These are phyloP conservation scores for Dynastes maya DNA, from an alignment of 2,888 invertebrate species.

Conservation along the genomic window DNA sequence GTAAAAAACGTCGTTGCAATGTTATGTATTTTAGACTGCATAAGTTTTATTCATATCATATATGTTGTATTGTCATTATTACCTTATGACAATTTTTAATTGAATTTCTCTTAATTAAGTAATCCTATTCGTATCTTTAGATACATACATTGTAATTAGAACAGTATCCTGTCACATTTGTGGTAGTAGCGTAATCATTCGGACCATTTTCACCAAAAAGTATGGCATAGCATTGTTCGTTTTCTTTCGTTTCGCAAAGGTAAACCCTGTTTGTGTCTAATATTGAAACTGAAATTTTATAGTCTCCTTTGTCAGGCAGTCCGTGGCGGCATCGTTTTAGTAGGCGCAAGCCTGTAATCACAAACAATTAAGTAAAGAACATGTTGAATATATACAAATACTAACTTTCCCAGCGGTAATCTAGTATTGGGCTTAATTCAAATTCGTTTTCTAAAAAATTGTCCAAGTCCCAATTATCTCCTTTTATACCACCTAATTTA, in stretches of 20 bases:
- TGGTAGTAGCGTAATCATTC: not conserved
- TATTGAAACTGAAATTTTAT: not conserved
- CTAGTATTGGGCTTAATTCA: not conserved
- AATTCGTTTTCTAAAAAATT: not conserved
- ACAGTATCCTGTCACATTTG: no score
- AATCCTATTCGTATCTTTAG: no score
- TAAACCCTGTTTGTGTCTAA: not conserved
- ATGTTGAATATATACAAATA: not conserved
- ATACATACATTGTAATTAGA: no score
- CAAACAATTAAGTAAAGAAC: not conserved
- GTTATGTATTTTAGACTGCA: no score
- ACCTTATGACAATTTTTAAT: no score
- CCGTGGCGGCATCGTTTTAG: not conserved
- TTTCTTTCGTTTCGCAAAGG: not conserved
- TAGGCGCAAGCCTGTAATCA: not conserved
- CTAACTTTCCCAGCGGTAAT: slow-evolving; percentile 31
- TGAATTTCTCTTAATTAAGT: no score
- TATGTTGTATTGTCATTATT: no score
- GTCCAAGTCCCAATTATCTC: not conserved
- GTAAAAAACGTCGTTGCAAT: no score
- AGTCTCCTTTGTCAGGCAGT: not conserved
- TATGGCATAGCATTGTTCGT: not conserved
- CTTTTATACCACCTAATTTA: not conserved
- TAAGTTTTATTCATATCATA: no score
- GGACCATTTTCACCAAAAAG: not conserved